Evolutionary conservation across 2,888 invertebrate species (phyloP).

Genomic region (Baccha elongata): DNA sequence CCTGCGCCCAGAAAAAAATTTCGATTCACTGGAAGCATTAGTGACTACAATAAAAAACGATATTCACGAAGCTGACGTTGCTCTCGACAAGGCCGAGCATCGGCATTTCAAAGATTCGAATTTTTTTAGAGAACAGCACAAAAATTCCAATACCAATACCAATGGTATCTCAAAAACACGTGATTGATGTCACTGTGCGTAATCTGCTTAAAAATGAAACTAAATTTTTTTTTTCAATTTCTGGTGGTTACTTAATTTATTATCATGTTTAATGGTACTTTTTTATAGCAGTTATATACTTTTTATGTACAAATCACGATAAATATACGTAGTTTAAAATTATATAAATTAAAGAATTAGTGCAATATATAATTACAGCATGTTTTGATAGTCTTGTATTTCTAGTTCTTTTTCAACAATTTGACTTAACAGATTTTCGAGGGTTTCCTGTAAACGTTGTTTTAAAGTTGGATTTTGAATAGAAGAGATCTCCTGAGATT

Average conservation of each 20-base stretch:
- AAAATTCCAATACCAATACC: conserved; percentile 1
- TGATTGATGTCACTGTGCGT: background rate
- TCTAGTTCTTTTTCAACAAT: conserved; percentile 91
- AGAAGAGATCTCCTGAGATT: conserved; percentile 91
- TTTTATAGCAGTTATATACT: conserved; percentile 27
- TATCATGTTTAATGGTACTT: conserved; percentile 41
- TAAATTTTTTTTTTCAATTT: conserved; percentile 25
- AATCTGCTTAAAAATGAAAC: background rate
- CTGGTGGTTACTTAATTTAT: conserved; percentile 67
- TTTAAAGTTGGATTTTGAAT: conserved; percentile 93
- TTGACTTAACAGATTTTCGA: conserved; percentile 91
- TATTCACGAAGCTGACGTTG: conserved; percentile 86
- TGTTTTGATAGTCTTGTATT: conserved; percentile 80
- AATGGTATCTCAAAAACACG: conserved; percentile 26
- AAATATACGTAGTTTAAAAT: conserved; percentile 9
- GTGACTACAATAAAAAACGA: conserved; percentile 91
- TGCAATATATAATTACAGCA: conserved; percentile 76
- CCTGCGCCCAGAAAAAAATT: conserved; percentile 92
- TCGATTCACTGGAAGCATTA: conserved; percentile 89
- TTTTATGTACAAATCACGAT: conserved; percentile 54
- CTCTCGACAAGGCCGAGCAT: conserved; percentile 85
- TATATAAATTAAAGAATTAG: conserved; percentile 25
- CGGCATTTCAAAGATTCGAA: conserved; percentile 83
- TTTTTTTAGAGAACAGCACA: conserved; percentile 82
- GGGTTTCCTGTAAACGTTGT: conserved; percentile 91